Base-by-base conservation (phyloP, 2,797 vertebrate genomes). In the Kryptopterus vitreolus region DNA sequence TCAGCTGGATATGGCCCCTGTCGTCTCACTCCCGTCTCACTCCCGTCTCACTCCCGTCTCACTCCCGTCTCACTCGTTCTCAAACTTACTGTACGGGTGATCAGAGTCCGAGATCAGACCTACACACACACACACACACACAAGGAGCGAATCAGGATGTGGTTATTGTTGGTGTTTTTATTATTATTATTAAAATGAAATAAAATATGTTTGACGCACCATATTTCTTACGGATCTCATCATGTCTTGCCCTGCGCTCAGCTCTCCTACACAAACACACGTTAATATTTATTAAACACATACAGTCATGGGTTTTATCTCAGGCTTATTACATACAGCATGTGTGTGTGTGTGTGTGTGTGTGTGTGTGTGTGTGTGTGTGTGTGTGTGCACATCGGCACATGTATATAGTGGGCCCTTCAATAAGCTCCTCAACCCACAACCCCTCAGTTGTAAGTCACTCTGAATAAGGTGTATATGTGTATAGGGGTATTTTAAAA, bases 171-270 rank as follows among this genome's bases (percentile, higher is more conserved):
- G 15, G 16, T 63, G 33, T n/a, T 66, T 50, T 50, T 46, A 69
- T 10, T 16, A 7, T 48, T 50, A 18, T 10, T 48, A 69, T 26
- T n/a, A 46, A 16, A 26, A 4, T 22, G 22, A 52, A 48, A 20
- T 31, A 35, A 65, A 35, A 1, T 53, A 8, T 13, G 1, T 15
- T 13, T 74, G 66, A 94, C 95, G 7, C 92, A 96, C 96, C 96
- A 43, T 96, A 97, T 89, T 97, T 97, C 91, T 89, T 95, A 58
- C 95, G 94, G 88, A 96, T 96, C 79, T 96, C 95, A 83, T 96
- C 94, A 2, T 96, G 93, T 65, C 91, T 93, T 22, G 87, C 65
- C 86, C 89, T 95, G 81, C 93, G 93, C 86, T 96, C 94, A 20
- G 84, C 89, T 72, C 92, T 95, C 88, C 96, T 96, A 91, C 69